Base-by-base conservation (phyloP, 1,140 invertebrate species). In the Drosophila sechellia region DNA sequence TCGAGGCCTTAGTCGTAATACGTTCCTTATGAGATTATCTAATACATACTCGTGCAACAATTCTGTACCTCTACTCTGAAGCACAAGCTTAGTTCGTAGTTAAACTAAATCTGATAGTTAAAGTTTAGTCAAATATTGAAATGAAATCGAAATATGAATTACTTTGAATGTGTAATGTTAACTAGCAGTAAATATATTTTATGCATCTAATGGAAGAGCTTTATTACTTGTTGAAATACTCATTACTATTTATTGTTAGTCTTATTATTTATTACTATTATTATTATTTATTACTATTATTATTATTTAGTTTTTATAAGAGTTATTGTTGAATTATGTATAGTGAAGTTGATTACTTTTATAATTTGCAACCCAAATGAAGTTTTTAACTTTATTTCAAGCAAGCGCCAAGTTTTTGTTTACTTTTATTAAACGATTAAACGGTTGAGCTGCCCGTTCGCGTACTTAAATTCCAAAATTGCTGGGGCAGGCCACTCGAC, bases 41-140 rank as follows among this genome's bases (percentile, higher is more conserved):
- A 63, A 73, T 74, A 52, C 70, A 63, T 64, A 68, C 37, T 68
- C 54, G 46, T 61, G 66, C 50, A 49, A 48, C 64, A 70, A 70
- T 25, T 70, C 49, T 70, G 66, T 70, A 70, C 66, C 66, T 70
- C 66, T 70, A 70, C 64, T 70, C 39, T 39, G 68, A 69, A 60
- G 68, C 75, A 69, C 76, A 79, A 65, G 66, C 56, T 43, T 81
- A 83, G 70, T 70, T 39, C 54, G 52, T 76, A 83, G 71, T 57
- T 40, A 76, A 76, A 65, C 52, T 66, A 48, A 80, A 87, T 71
- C 34, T 73, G 81, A 64, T 87, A 87, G 84, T 50, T 52, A 70
- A 83, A 87, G 69, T 25, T 70, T 89, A 87, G 83, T 79, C 70
- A 87, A 89, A 83, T 87, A 79, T 77, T 68, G 58, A 81, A 78